Conservation (phyloP, 2,888 invertebrate genomes). For the Seladonia tumulorum region DNA sequence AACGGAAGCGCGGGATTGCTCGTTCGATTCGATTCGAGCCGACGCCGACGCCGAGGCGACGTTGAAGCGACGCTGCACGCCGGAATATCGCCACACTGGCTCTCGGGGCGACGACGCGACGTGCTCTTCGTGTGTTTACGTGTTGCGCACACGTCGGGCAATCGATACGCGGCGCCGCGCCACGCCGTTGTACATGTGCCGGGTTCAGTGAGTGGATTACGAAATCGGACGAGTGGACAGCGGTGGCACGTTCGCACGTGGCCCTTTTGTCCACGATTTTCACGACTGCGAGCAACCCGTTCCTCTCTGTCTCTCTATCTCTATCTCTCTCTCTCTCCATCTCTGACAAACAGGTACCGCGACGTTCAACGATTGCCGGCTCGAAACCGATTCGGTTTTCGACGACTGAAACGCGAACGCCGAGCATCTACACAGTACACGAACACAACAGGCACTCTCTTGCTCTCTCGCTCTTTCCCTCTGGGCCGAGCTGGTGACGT, state of each 20-base stretch:
- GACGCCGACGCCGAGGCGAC: neutral
- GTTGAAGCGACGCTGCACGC: neutral
- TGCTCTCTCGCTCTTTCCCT: neutral
- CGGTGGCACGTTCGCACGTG: slow-evolving; percentile 51
- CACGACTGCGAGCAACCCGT: neutral
- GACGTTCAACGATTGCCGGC: neutral
- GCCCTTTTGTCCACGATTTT: slow-evolving; percentile 14
- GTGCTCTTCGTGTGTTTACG: slow-evolving; percentile 58
- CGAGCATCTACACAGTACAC: neutral
- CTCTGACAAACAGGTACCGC: neutral
- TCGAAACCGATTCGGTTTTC: neutral
- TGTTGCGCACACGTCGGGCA: slow-evolving; percentile 58
- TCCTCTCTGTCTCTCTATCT: neutral
- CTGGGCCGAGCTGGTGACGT: neutral
- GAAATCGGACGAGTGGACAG: slow-evolving; percentile 35
- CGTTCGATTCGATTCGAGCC: slow-evolving; percentile 17
- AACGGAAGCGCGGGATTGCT: slow-evolving; percentile 25
- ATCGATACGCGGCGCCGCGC: slow-evolving; percentile 60
- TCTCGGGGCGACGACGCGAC: slow-evolving; percentile 38
- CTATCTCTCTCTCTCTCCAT: neutral
- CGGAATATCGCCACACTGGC: neutral
- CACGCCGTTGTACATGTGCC: slow-evolving; percentile 36
- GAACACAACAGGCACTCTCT: neutral
- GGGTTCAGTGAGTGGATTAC: slow-evolving; percentile 51
- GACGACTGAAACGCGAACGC: neutral